A percentile compares a stretch with the other conserved stretches of the same genome.
These are phyloP conservation scores for Natrix natrix DNA, from an alignment of 2,797 vertebrate genomes.

Conservation along the genomic window DNA sequence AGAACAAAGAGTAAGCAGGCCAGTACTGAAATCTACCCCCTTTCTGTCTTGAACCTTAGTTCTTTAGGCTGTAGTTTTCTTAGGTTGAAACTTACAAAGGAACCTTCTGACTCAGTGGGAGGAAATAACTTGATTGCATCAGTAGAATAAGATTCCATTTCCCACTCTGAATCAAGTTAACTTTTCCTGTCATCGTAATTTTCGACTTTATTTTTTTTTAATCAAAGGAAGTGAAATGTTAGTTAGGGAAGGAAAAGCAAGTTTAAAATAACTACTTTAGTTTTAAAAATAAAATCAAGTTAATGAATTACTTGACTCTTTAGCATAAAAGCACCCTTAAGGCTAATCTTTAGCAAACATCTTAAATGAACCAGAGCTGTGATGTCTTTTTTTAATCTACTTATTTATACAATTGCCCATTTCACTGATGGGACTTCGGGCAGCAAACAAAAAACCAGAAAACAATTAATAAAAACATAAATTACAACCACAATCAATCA, in stretches of 20 bases:
- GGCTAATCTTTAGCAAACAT: background rate
- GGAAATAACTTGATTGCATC: constrained; percentile 40
- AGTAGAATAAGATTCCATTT: constrained; percentile 9
- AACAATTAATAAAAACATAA: background rate
- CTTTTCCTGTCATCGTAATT: constrained; percentile 1
- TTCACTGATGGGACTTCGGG: background rate
- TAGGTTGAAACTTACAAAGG: background rate
- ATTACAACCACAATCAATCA: background rate
- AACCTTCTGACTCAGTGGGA: background rate
- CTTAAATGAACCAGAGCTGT: background rate
- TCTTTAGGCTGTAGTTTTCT: constrained; percentile 16
- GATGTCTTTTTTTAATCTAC: background rate
- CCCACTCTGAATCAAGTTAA: background rate
- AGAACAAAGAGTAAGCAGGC: background rate
- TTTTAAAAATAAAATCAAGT: constrained; percentile 9
- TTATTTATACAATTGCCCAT: background rate
- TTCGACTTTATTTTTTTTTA: background rate
- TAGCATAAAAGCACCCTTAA: background rate
- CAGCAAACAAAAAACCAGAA: background rate
- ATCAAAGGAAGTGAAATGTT: constrained; percentile 21
- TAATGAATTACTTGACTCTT: background rate
- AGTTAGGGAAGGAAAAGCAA: constrained; percentile 1
- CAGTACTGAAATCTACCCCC: background rate
- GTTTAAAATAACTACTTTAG: constrained; percentile 31
- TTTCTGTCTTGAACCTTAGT: constrained; percentile 1